Evolutionary conservation across 2,888 invertebrate genomes (phyloP), one percentile per base, ranked within the genome.

Genomic region (Tenthredo distinguenda): DNA sequence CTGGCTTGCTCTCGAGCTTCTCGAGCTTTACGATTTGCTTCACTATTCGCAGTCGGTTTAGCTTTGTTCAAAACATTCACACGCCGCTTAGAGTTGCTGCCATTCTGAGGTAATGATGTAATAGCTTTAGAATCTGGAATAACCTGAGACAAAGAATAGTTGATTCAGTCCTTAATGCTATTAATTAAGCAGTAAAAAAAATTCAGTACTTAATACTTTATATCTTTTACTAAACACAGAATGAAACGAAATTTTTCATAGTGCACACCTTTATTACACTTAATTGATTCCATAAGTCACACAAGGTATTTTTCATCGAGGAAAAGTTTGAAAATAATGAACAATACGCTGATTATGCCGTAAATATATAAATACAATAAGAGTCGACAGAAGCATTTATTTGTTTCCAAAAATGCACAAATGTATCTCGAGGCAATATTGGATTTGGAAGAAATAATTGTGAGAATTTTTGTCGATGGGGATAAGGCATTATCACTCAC

Each of bases 1-100:
- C 98, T 95, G 68, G 97, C 97, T 88, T 95, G 95, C 88, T 95
- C 95, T 7, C 93, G 89, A 0, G 96, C 95, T 91, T 97, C 97
- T 1, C 96, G 94, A 87, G 95, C 92, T 88, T 92, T 93, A 43
- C 93, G 92, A 88, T 93, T 94, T 7, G 94, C 94, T 89, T 95
- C 94, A 87, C 94, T 94, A 85, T 90, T 91, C 1, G 90, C 90
- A 26, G 91, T 89, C 40, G 91, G 87, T 86, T 93, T 93, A 34
- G 90, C 86, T 89, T 92, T 93, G 85, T 89, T 90, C 15, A 88
- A 86, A 4, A 90, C 81, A 31, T 90, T 84, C 62, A 88, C 88
- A 15, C 93, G 92, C 62, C 92, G 91, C 88, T 92, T 92, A 82
- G 89, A 85, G 74, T 88, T 86, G 86, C 83, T 90, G 26, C 91